A percentile compares a stretch with the other conserved stretches of the same genome.
These are phyloP conservation scores for Bibio marci DNA, from an alignment of 2,888 invertebrate species.

Conservation along the genomic window DNA sequence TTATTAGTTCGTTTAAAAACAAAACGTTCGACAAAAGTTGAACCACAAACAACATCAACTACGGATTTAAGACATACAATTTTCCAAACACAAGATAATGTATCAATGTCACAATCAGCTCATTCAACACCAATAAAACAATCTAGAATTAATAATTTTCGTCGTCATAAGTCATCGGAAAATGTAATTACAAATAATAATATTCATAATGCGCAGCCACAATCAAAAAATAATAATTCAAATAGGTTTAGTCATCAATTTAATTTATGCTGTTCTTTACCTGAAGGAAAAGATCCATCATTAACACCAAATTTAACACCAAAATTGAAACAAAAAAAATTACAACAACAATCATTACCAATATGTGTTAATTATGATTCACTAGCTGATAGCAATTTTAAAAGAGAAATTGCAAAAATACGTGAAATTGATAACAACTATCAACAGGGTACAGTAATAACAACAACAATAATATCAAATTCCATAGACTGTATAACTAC, in stretches of 20 bases:
- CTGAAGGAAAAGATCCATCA: slow-evolving; percentile 18
- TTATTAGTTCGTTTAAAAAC: not conserved
- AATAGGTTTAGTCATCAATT: slow-evolving; percentile 29
- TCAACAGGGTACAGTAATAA: too few relatives aligned
- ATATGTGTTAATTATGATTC: slow-evolving; percentile 28
- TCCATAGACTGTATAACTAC: too few relatives aligned
- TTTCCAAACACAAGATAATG: too few relatives aligned
- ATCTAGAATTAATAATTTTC: not conserved
- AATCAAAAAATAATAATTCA: slow-evolving; percentile 15
- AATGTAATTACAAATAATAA: not conserved
- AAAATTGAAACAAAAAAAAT: too few relatives aligned
- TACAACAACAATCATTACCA: slow-evolving; percentile 7
- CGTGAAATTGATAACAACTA: not conserved
- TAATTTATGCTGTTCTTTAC: slow-evolving; percentile 23
- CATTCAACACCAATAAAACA: slow-evolving; percentile 3
- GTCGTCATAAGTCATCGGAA: slow-evolving; percentile 1
- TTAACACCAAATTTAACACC: slow-evolving; percentile 17
- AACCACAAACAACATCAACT: slow-evolving; percentile 17
- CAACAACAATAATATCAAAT: not conserved
- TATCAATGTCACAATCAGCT: not conserved
- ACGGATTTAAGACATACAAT: too few relatives aligned
- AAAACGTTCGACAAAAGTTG: slow-evolving; percentile 26
- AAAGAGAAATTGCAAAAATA: not conserved
- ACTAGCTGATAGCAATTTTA: slow-evolving; percentile 16
- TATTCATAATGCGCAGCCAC: not conserved